These are phyloP conservation scores for Athripsodes cinereus DNA, from an alignment of 2,888 invertebrate species.

Conservation along the genomic window DNA sequence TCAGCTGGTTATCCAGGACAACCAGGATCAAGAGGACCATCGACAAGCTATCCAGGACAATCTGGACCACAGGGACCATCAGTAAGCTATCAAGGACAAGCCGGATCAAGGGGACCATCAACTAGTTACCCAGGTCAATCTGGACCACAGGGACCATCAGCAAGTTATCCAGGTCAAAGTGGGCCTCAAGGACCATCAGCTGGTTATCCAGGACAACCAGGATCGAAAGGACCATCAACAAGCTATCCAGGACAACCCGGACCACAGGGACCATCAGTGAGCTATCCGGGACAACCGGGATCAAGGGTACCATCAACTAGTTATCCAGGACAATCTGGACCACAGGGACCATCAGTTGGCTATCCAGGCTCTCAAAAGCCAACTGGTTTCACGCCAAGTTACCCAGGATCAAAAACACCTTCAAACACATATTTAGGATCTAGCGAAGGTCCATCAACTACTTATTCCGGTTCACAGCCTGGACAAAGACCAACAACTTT, in stretches of 20 bases:
- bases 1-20: constrained; percentile 28
- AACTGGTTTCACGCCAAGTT: constrained; percentile 28
- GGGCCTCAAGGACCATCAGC: constrained; percentile 30
- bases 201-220: constrained; percentile 31
- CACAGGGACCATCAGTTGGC: constrained; percentile 31
- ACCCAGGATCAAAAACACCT: too few relatives aligned
- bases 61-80: constrained; percentile 30
- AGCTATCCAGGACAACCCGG: constrained; percentile 31
- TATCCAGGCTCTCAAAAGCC: constrained; percentile 32
- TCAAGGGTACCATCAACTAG: constrained; percentile 27
- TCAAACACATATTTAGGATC: constrained; percentile 29
- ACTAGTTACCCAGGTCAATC: constrained; percentile 17
- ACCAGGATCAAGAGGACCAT: constrained; percentile 27
- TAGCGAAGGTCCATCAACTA: constrained; percentile 30
- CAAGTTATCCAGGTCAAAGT: constrained; percentile 30
- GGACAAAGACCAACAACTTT: constrained; percentile 29
- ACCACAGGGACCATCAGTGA: constrained; percentile 29
- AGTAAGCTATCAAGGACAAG: constrained; percentile 31
- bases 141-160: constrained; percentile 30
- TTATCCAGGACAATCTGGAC: constrained; percentile 25
- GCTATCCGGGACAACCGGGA: constrained; percentile 23
- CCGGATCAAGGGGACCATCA: constrained; percentile 31
- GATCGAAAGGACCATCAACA: constrained; percentile 32
- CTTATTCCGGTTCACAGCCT: constrained; percentile 34
- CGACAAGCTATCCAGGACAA: constrained; percentile 27